These are phyloP conservation scores for Calonectris borealis DNA, from an alignment of 2,113 vertebrate genomes.

Conservation along the genomic window DNA sequence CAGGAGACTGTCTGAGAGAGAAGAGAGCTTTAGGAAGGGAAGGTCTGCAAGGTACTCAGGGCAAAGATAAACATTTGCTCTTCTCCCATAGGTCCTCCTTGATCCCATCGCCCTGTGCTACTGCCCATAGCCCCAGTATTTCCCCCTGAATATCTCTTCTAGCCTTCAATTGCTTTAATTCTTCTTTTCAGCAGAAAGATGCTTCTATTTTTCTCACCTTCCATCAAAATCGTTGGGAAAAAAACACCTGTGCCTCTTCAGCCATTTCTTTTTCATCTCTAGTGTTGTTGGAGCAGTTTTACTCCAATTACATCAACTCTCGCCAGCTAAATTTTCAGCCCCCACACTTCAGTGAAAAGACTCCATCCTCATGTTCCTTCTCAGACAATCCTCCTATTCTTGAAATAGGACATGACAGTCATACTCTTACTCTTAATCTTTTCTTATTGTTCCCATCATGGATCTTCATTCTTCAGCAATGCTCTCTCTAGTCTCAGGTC, in stretches of 20 bases:
- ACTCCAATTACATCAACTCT: not conserved
- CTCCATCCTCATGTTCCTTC: not conserved
- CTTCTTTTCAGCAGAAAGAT: not conserved
- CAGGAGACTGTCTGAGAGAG: not conserved
- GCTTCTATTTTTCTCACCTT: not conserved
- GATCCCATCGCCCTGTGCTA: not conserved
- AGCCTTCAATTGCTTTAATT: not conserved
- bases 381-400: not conserved
- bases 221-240: not conserved
- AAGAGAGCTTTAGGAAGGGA: not conserved
- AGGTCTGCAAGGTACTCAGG: not conserved
- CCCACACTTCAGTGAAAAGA: not conserved
- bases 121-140: accelerated
- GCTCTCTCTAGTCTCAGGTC: not conserved
- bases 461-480: not conserved
- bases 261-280: not conserved
- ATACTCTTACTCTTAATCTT: not conserved
- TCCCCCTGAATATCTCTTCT: not conserved
- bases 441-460: not conserved
- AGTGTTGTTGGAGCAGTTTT: not conserved
- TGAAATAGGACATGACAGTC: not conserved
- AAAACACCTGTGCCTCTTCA: not conserved
- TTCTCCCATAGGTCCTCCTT: not conserved
- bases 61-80: not conserved
- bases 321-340: not conserved